phyloP scores from a whole-genome alignment of 2,113 vertebrate species.

The Nycticryphes semicollaris region DNA sequence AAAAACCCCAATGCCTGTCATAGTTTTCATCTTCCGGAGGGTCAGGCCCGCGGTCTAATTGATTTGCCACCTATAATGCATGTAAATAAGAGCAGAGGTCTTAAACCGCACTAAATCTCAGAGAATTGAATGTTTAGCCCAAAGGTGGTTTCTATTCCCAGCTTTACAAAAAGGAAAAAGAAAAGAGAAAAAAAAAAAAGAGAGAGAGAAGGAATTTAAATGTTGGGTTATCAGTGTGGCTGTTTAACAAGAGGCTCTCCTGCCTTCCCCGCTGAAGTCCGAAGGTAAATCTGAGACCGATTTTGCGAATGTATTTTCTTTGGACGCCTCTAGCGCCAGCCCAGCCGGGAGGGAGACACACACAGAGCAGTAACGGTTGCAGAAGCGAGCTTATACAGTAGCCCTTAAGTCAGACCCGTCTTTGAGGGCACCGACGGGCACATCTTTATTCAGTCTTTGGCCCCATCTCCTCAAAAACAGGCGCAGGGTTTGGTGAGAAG shows the following conservation, averaged over 20 bases:
- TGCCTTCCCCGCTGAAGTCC: not conserved
- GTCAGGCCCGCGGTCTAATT: conserved; percentile 30
- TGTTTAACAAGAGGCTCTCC: not conserved
- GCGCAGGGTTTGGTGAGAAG: not conserved
- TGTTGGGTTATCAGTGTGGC: not conserved
- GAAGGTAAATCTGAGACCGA: not conserved
- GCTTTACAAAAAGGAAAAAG: not conserved
- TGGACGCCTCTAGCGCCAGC: not conserved
- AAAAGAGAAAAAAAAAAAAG: not conserved
- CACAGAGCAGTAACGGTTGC: not conserved
- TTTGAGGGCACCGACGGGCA: not conserved
- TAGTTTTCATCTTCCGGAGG: not conserved
- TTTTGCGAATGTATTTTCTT: not conserved
- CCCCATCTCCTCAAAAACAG: not conserved
- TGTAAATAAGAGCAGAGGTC: not conserved
- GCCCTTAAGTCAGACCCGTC: not conserved
- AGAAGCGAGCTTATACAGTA: not conserved
- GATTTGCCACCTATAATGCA: conserved; percentile 9
- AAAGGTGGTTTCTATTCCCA: not conserved
- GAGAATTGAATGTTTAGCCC: fast-evolving
- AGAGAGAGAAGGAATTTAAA: not conserved
- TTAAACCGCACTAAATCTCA: not conserved
- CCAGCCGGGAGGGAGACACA: not conserved
- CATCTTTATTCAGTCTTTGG: not conserved
- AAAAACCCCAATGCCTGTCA: not conserved